phyloP scores from a whole-genome alignment of 2,113 vertebrate genomes.

The Oryzias curvinotus region DNA sequence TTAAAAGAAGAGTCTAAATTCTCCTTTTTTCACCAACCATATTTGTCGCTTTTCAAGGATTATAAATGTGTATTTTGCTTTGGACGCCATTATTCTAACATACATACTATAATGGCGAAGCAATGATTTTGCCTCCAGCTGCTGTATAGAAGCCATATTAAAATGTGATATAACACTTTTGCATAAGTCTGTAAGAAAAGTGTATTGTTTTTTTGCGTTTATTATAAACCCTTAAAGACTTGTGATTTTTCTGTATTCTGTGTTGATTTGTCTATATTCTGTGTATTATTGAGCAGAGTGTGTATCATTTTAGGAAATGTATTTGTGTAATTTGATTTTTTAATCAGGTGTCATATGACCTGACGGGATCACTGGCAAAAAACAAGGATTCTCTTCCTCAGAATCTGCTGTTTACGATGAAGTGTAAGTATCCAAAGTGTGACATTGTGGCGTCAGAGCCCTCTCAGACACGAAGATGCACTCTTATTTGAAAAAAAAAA shows the following conservation, averaged over 20 bases:
- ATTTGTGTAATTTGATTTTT: constrained; percentile 30
- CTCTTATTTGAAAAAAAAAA: constrained; percentile 40
- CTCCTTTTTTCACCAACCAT: too few relatives aligned
- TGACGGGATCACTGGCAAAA: constrained; percentile 85
- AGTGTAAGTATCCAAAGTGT: constrained; percentile 83
- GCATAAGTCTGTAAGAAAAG: too few relatives aligned
- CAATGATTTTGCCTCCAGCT: too few relatives aligned
- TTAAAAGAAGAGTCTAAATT: too few relatives aligned
- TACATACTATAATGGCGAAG: too few relatives aligned
- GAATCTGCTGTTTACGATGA: constrained; percentile 91
- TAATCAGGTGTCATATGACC: constrained; percentile 89
- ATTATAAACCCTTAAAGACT: neutral
- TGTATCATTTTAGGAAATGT: neutral
- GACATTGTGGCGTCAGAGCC: constrained; percentile 53
- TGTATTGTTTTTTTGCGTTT: neutral
- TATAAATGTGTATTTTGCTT: too few relatives aligned
- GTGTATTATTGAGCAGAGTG: neutral
- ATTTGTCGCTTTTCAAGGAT: too few relatives aligned
- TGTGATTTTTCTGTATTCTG: too few relatives aligned
- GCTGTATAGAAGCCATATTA: too few relatives aligned
- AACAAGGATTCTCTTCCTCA: constrained; percentile 94
- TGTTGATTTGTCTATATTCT: neutral
- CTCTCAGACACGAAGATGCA: constrained; percentile 49
- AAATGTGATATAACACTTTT: too few relatives aligned
- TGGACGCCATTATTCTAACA: too few relatives aligned